Evolutionary conservation across 2,888 invertebrate genomes (phyloP).

Genomic region (Agonopterix subpropinquella): DNA sequence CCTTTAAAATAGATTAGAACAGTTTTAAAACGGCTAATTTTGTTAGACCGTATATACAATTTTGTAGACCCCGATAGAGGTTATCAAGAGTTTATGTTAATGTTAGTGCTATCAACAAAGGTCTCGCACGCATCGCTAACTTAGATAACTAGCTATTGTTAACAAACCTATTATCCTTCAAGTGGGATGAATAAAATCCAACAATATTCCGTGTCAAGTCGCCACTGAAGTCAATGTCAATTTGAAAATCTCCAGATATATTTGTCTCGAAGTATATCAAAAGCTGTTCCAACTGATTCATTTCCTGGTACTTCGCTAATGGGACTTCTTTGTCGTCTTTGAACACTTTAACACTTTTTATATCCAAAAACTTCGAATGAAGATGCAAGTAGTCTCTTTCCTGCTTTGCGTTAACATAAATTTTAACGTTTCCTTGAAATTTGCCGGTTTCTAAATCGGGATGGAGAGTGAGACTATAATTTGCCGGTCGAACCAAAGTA

Average conservation of each 20-base stretch:
- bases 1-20: too few species aligned
- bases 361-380: slow-evolving; percentile 75
- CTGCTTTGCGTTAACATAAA: slow-evolving; percentile 48
- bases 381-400: slow-evolving; percentile 63
- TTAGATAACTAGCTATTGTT: neutral
- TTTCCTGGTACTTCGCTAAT: slow-evolving; percentile 40
- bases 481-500: slow-evolving; percentile 40
- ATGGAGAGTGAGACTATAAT: slow-evolving; percentile 47
- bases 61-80: too few species aligned
- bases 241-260: slow-evolving; percentile 59
- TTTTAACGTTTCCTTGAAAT: slow-evolving; percentile 51
- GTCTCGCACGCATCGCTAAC: too few species aligned
- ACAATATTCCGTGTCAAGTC: slow-evolving; percentile 79
- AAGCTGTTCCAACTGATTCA: slow-evolving; percentile 49
- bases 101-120: too few species aligned
- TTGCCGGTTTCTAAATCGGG: slow-evolving; percentile 43
- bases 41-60: too few species aligned
- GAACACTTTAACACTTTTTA: slow-evolving; percentile 51
- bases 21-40: too few species aligned
- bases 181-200: slow-evolving; percentile 83
- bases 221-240: slow-evolving; percentile 79
- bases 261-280: slow-evolving; percentile 38
- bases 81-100: too few species aligned
- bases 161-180: slow-evolving; percentile 65
- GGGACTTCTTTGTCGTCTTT: slow-evolving; percentile 32